Percentiles rank a stretch among this genome's conserved stretches.
Evolutionary conservation across 2,113 vertebrate genomes (phyloP).

Genomic region (Neodontobutis hainanensis): DNA sequence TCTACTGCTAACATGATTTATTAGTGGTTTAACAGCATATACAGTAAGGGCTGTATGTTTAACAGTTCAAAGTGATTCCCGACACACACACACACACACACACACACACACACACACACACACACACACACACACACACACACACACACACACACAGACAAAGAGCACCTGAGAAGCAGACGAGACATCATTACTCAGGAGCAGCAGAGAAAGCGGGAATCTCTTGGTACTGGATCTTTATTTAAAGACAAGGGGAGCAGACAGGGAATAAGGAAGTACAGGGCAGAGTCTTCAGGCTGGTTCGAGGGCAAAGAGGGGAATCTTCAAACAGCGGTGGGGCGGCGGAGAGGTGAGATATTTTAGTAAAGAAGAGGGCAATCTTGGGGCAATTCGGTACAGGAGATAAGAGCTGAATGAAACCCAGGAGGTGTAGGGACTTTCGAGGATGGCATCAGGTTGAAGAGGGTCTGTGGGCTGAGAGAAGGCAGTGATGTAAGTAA

Average conservation of each 20-base stretch:
- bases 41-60: not conserved
- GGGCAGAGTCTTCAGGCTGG: not conserved
- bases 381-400: not conserved
- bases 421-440: not conserved
- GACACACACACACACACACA: not conserved
- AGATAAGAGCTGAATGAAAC: not conserved
- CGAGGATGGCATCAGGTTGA: not conserved
- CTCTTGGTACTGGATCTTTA: not conserved
- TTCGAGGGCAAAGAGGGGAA: not conserved
- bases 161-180: too few species aligned
- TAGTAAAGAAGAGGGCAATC: not conserved
- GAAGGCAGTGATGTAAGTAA: not conserved
- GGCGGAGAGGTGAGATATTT: not conserved
- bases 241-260: not conserved
- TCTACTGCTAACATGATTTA: too few species aligned
- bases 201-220: too few species aligned
- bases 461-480: not conserved
- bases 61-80: conserved; percentile 4
- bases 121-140: too few species aligned
- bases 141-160: too few species aligned
- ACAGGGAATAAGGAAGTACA: not conserved
- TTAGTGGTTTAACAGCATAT: not conserved
- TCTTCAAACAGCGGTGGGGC: not conserved
- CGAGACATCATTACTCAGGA: too few species aligned
- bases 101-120: too few species aligned